A percentile compares a stretch with the other conserved stretches of the same genome.
Conservation (phyloP, 2,888 invertebrate genomes). For the Nemapogon koenigi region DNA sequence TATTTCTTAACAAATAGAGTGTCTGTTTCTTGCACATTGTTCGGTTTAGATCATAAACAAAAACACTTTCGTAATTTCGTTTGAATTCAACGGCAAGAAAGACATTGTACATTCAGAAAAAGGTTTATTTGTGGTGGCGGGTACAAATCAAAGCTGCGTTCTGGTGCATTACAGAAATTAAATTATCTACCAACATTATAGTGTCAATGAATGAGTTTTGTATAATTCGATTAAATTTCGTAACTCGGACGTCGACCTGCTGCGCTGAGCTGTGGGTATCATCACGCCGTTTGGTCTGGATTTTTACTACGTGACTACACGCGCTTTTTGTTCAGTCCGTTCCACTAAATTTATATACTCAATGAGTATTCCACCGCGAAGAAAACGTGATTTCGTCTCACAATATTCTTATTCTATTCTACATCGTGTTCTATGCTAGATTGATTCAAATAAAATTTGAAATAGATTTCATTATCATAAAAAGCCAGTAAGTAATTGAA, state of each 20-base stretch:
- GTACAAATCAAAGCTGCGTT: too few relatives aligned
- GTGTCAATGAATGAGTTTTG: too few relatives aligned
- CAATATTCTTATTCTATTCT: constrained; percentile 20
- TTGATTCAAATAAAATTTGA: background rate
- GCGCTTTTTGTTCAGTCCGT: constrained; percentile 38
- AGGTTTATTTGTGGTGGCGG: too few relatives aligned
- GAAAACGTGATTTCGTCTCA: constrained; percentile 46
- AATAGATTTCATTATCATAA: constrained; percentile 1
- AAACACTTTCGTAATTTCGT: background rate
- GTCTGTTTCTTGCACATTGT: constrained; percentile 22
- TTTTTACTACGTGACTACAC: constrained; percentile 45
- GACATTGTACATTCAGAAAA: too few relatives aligned
- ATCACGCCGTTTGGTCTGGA: constrained; percentile 35
- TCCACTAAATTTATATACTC: constrained; percentile 39
- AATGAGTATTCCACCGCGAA: constrained; percentile 45
- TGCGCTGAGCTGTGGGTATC: constrained; percentile 5
- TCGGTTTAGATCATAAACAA: constrained; percentile 1
- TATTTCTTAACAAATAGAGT: constrained; percentile 25
- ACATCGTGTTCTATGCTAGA: background rate
- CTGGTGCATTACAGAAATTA: too few relatives aligned
- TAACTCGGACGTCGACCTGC: constrained; percentile 37
- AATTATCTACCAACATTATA: too few relatives aligned
- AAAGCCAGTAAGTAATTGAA: constrained; percentile 1
- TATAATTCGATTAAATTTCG: constrained; percentile 46
- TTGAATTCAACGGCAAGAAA: too few relatives aligned